Base-by-base conservation (phyloP, 1,140 invertebrate genomes). In the Monomorium pharaonis region DNA sequence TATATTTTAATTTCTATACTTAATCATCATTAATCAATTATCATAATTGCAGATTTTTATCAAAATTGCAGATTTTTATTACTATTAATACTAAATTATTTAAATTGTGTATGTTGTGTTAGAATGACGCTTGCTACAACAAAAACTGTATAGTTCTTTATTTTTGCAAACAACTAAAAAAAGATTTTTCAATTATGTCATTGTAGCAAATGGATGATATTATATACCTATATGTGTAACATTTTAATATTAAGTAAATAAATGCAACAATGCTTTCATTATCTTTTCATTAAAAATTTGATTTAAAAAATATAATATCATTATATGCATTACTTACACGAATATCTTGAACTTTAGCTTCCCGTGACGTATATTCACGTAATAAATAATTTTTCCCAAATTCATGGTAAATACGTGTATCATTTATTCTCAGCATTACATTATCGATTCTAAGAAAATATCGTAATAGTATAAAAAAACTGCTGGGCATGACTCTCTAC, bases 401-500 rank as follows among this genome's bases (percentile, higher is more conserved):
- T 94, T 99, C 97, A 92, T 98, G 97, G 94, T 98, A 98, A 90
- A 99, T 96, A 88, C 99, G 96, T 0, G 99, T 99, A 94, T 99
- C 99, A 92, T 98, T 97, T 24, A 99, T 96, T 85, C 98, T 96
- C 0, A 99, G 96, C 91, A 99, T 95, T 0, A 99, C 98, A 92
- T 98, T 96, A 94, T 99, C 99, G 6, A 99, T 98, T 93, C 99
- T 96, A 74, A 99, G 95, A 94, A 99, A 99, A 92, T 98, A 98
- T 91, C 99, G 96, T 37, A 98, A 93, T 0, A 99, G 95, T 72
- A 99, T 96, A 93, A 99, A 99, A 95, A 99, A 99, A 90, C 98
- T 97, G 42, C 96, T 97, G 0, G 98, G 98, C 99, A 99, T 99
- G 0, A 99, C 98, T 92, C 99, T 96, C 98, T 99, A 95, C 85